A percentile compares a stretch with the other conserved stretches of the same genome.
These are phyloP conservation scores for Oreochromis mossambicus DNA, from an alignment of 2,797 vertebrate genomes.

Conservation along the genomic window DNA sequence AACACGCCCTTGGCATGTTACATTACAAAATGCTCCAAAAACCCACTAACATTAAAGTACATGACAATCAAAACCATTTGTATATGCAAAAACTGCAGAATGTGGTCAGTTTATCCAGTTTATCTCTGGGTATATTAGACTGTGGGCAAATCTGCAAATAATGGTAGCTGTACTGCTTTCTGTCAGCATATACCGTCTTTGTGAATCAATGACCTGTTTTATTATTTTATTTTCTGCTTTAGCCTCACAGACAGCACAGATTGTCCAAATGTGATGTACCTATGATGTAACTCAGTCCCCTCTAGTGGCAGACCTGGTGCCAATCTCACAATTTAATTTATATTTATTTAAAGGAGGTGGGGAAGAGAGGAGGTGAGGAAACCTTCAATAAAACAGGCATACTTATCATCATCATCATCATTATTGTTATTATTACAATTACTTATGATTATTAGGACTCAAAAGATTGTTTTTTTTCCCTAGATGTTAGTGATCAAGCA, in stretches of 20 bases:
- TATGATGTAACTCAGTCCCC: background rate
- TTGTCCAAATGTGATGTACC: accelerated
- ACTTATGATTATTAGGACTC: background rate
- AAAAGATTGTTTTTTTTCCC: accelerated
- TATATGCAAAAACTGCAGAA: no score
- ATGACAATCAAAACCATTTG: no score
- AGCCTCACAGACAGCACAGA: no score
- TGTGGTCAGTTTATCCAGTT: no score
- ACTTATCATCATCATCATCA: background rate
- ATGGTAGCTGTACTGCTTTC: no score
- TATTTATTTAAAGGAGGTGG: background rate
- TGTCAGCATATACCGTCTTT: no score
- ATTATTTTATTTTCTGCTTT: no score
- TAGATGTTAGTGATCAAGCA: background rate
- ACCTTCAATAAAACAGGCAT: background rate
- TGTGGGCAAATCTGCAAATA: no score
- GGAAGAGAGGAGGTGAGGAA: background rate
- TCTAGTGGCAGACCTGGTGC: background rate
- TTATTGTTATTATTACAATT: background rate
- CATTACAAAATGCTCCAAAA: no score
- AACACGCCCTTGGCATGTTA: background rate
- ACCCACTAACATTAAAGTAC: no score
- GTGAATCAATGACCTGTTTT: no score
- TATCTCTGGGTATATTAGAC: no score
- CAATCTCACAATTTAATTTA: background rate